Evolutionary conservation across 1,140 invertebrate genomes (phyloP), one percentile per base, ranked within the genome.

Genomic region (Goniozus legneri): DNA sequence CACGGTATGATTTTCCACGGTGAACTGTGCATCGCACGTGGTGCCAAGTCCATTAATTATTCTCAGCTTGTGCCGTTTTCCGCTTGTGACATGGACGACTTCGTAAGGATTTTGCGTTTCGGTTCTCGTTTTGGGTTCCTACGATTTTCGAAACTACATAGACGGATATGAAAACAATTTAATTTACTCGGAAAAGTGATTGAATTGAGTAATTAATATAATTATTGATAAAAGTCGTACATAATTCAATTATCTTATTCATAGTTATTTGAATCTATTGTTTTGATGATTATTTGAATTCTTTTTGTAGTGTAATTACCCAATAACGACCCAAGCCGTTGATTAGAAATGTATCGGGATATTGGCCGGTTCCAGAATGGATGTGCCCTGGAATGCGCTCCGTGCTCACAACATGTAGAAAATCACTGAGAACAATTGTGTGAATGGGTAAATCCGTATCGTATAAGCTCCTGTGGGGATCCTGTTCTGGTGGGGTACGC

Each of bases 41-140:
- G 91, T 76, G 56, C 90, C 85, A 54, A 88, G 89, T 8, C 89
- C 85, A 65, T 91, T 92, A 30, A 92, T 88, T 14, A 92, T 68
- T 7, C 91, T 77, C 58, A 93, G 88, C 50, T 91, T 80, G 62
- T 92, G 90, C 33, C 81, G 78, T 50, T 81, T 79, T 4, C 86
- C 86, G 73, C 84, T 63, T 12, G 67, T 61, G 4, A 78, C 66
- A 16, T 32, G 31, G 44, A 64, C 60, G 4, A 33, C 16, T 39
- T 54, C 48, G 2, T 55, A 31, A 3, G 16, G 16, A 4, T 49
- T 30, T 8, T 55, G 41, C 2, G 50, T 64, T 27, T 27, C 24
- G 4, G 4, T 27, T 10, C 24, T 10, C 4, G 24, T 27, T 27
- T 27, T 27, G 24, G 24, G 24, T 6, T 27, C 24, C 24, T 27